These are phyloP conservation scores for Drosophila cardini DNA, from an alignment of 1,140 invertebrate genomes.

Conservation along the genomic window DNA sequence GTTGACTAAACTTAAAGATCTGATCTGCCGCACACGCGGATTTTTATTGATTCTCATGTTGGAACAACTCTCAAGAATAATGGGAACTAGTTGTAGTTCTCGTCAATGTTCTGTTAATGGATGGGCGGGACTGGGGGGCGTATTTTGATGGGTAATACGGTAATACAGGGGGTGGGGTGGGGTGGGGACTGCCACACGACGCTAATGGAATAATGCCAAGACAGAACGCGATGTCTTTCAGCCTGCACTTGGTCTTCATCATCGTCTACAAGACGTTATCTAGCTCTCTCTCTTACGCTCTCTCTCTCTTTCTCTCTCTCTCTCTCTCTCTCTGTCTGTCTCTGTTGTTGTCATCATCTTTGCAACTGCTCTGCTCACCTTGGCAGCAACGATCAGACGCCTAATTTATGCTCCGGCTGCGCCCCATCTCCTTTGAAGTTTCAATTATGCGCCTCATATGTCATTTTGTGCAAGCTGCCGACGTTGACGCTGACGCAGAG, in stretches of 20 bases:
- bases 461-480: conserved; percentile 76
- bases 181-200: conserved; percentile 59
- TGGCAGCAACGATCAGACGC: conserved; percentile 67
- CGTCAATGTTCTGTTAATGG: conserved; percentile 69
- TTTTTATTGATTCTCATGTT: conserved; percentile 76
- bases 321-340: conserved; percentile 7
- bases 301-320: conserved; percentile 30
- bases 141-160: not conserved
- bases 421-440: conserved; percentile 80
- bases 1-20: conserved; percentile 25
- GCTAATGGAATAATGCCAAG: conserved; percentile 71
- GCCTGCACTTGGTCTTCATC: conserved; percentile 37
- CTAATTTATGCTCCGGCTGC: conserved; percentile 79
- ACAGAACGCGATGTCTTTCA: conserved; percentile 43
- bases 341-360: conserved; percentile 31
- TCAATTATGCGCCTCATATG: conserved; percentile 84
- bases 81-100: conserved; percentile 28
- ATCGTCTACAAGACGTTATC: not conserved
- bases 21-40: conserved; percentile 69
- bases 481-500: conserved; percentile 22
- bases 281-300: conserved; percentile 6
- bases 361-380: conserved; percentile 55
- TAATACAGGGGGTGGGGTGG: not conserved
- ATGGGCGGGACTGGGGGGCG: conserved; percentile 70
- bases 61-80: conserved; percentile 55